phyloP scores from a whole-genome alignment of 2,113 vertebrate genomes.

The Phalacrocorax pelagicus region DNA sequence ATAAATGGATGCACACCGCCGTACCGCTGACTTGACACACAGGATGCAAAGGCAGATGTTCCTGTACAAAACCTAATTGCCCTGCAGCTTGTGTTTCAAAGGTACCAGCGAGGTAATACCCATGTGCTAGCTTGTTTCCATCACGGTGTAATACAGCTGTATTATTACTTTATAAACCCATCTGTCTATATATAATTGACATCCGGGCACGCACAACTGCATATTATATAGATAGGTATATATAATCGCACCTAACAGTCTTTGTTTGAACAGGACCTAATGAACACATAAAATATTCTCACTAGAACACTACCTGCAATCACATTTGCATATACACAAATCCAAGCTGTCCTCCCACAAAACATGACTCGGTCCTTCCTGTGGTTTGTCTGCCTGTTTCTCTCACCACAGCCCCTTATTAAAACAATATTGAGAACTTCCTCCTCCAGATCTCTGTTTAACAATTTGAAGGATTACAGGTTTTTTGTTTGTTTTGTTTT shows the following conservation, averaged over 20 bases:
- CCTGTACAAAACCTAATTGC: not conserved
- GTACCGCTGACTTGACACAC: fast-evolving
- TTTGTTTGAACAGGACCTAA: not conserved
- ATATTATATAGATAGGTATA: not conserved
- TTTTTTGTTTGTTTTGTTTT: too few species aligned
- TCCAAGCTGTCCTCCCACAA: not conserved
- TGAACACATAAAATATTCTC: not conserved
- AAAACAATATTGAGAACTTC: not conserved
- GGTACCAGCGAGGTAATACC: not conserved
- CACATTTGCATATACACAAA: not conserved
- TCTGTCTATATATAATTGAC: conserved; percentile 1
- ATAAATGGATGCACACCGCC: not conserved
- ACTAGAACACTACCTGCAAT: not conserved
- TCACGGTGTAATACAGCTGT: not conserved
- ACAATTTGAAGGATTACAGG: not conserved
- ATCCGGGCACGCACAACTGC: not conserved
- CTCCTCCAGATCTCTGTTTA: not conserved
- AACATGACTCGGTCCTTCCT: not conserved
- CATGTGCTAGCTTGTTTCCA: not conserved
- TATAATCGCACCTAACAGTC: not conserved
- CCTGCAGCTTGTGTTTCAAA: not conserved
- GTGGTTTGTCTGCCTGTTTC: not conserved
- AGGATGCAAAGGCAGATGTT: not conserved
- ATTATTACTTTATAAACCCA: conserved; percentile 1
- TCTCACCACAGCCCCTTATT: not conserved